Evolutionary conservation across 2,888 invertebrate genomes (phyloP).

Genomic region (Pseudococcus longispinus): DNA sequence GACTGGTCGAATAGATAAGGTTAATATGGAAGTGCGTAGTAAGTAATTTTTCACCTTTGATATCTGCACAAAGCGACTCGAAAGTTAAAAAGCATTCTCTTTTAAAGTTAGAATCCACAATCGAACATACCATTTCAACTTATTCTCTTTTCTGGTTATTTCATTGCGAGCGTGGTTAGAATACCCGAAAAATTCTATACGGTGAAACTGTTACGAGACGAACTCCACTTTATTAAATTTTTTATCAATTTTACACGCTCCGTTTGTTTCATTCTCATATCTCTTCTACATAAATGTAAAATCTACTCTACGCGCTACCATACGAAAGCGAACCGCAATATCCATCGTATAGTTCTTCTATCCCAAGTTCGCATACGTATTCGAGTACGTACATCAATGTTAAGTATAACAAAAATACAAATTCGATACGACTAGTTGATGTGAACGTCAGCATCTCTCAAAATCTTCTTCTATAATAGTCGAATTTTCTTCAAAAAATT

Average conservation of each 20-base stretch:
- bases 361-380: neutral
- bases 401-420: neutral
- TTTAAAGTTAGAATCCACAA: neutral
- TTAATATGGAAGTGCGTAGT: no score
- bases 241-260: neutral
- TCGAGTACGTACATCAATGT: neutral
- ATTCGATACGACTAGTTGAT: neutral
- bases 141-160: neutral
- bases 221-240: neutral
- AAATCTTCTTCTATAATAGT: no score
- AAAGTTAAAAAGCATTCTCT: neutral
- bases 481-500: no score
- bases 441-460: no score
- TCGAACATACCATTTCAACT: neutral
- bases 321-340: neutral
- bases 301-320: neutral
- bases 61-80: neutral
- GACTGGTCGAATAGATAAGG: no score
- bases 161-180: neutral
- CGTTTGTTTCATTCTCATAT: constrained; percentile 3
- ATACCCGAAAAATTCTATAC: neutral
- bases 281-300: neutral
- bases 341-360: neutral
- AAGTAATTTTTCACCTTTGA: neutral
- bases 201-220: neutral